phyloP scores from a whole-genome alignment of 2,113 vertebrate genomes.

The Noctilio leporinus region DNA sequence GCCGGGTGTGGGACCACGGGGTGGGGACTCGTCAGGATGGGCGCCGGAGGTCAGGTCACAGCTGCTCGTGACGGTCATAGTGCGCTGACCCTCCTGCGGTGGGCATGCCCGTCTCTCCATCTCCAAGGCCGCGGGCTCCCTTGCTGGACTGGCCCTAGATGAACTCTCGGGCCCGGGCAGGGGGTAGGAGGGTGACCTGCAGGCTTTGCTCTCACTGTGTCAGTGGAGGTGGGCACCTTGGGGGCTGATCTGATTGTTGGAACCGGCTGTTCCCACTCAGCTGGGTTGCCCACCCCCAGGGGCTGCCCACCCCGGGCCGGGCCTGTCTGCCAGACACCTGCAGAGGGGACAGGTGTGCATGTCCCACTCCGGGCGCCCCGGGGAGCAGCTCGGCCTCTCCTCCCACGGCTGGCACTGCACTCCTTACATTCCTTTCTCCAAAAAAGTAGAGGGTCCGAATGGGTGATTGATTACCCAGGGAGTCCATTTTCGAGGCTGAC shows the following conservation, averaged over 20 bases:
- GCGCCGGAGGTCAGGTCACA: accelerated
- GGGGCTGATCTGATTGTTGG: neutral
- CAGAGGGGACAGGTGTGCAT: accelerated
- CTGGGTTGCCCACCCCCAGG: accelerated
- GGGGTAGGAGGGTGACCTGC: neutral
- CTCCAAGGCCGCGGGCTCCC: too few species aligned
- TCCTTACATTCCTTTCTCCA: neutral
- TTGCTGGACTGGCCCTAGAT: too few species aligned
- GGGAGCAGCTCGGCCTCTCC: accelerated
- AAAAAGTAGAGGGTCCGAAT: neutral
- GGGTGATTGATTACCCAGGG: neutral
- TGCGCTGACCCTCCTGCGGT: accelerated
- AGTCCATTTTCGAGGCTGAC: neutral
- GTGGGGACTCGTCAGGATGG: neutral
- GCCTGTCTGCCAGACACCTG: neutral
- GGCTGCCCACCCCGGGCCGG: accelerated
- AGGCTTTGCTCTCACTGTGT: neutral
- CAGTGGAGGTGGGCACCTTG: too few species aligned
- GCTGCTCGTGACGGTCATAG: too few species aligned
- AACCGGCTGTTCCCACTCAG: accelerated
- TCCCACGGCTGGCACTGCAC: accelerated
- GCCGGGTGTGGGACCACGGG: neutral
- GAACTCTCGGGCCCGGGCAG: accelerated
- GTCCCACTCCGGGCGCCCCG: neutral
- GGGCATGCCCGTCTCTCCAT: neutral